Evolutionary conservation across 2,888 invertebrate genomes (phyloP).

Genomic region (Acleris laterana): DNA sequence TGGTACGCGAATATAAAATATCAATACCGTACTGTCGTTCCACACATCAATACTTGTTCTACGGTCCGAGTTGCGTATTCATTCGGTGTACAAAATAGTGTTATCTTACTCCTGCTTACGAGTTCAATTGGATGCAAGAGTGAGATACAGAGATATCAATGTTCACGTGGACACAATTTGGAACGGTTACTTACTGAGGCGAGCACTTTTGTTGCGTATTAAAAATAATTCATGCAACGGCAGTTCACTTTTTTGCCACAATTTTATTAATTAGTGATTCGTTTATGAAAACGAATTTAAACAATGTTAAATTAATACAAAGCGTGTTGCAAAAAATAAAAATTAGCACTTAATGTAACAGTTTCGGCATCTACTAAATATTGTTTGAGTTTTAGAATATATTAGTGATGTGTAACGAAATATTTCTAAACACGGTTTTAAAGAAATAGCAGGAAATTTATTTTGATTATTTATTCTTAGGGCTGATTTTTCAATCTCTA

Average conservation of each 20-base stretch:
- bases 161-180: not conserved
- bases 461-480: too few species aligned
- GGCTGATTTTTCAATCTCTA: too few species aligned
- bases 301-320: slow-evolving; percentile 12
- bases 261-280: slow-evolving; percentile 6
- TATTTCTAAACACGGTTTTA: too few species aligned
- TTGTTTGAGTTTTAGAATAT: not conserved
- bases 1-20: slow-evolving; percentile 21
- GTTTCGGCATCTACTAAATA: not conserved
- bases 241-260: too few species aligned
- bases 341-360: not conserved
- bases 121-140: not conserved
- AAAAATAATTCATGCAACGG: too few species aligned
- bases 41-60: slow-evolving; percentile 30
- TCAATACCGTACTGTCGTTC: not conserved
- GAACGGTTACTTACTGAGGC: slow-evolving; percentile 9
- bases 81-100: not conserved
- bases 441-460: too few species aligned
- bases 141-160: slow-evolving; percentile 5
- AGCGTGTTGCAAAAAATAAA: not conserved
- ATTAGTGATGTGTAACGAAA: too few species aligned
- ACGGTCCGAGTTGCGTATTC: slow-evolving; percentile 21
- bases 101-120: slow-evolving; percentile 5
- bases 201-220: not conserved
- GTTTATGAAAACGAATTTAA: slow-evolving; percentile 1